Evolutionary conservation across 2,113 vertebrate genomes (phyloP).

Genomic region (Dryoscopus gambensis): DNA sequence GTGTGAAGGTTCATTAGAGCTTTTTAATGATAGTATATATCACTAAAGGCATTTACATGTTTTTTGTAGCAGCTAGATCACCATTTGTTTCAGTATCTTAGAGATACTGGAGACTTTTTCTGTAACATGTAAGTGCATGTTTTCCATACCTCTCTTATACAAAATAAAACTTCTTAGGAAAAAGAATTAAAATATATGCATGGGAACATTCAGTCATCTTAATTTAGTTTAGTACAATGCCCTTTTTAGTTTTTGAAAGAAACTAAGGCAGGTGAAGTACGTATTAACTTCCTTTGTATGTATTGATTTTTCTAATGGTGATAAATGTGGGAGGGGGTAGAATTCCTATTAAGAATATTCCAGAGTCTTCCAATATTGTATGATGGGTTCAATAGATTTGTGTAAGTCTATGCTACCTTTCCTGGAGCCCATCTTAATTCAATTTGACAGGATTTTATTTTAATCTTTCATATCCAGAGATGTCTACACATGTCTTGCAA

Average conservation of each 20-base stretch:
- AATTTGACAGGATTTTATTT: background rate
- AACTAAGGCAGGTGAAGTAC: background rate
- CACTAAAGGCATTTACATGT: background rate
- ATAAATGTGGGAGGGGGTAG: background rate
- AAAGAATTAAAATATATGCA: background rate
- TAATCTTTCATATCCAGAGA: background rate
- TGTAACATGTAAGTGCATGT: background rate
- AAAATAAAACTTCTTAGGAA: background rate
- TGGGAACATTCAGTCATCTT: background rate
- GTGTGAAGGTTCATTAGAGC: background rate
- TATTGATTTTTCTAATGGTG: conserved; percentile 20
- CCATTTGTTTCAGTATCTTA: background rate
- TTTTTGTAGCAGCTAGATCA: background rate
- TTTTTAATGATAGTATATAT: background rate
- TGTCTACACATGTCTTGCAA: background rate
- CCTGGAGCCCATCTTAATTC: background rate
- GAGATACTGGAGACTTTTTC: background rate
- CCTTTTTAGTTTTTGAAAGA: background rate
- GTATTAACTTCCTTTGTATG: background rate
- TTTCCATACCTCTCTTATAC: background rate
- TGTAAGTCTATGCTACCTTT: background rate
- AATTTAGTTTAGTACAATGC: background rate
- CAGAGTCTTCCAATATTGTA: background rate
- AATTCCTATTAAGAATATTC: background rate
- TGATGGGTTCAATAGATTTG: background rate